Evolutionary conservation across 2,113 vertebrate genomes (phyloP).

Genomic region (Eurypyga helias): DNA sequence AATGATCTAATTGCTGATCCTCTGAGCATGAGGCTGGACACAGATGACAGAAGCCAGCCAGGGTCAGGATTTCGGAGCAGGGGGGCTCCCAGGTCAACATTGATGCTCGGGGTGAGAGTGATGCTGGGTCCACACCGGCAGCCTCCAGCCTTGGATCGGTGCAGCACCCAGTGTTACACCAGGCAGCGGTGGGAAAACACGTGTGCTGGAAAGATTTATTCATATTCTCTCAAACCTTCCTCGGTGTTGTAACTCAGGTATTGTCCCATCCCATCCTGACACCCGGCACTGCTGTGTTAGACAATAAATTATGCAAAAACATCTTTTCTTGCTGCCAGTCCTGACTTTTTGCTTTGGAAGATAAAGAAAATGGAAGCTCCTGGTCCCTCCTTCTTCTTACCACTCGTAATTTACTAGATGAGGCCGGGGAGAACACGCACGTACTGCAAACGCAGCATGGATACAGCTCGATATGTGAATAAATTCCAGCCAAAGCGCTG

Average conservation of each 20-base stretch:
- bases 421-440: background rate
- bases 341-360: background rate
- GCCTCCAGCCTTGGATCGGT: accelerated
- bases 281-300: accelerated
- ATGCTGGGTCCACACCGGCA: background rate
- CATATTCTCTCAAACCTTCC: background rate
- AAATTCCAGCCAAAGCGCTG: background rate
- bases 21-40: background rate
- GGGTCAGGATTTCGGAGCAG: background rate
- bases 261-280: background rate
- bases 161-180: background rate
- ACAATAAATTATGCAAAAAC: background rate
- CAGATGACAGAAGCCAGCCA: accelerated
- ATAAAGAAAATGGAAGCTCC: background rate
- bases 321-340: background rate
- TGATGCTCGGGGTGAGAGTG: accelerated
- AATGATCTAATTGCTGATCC: conserved; percentile 45
- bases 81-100: accelerated
- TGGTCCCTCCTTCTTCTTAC: background rate
- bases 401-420: accelerated
- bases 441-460: background rate
- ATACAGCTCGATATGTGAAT: background rate
- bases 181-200: background rate
- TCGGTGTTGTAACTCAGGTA: accelerated
- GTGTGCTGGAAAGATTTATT: accelerated